Percentiles rank a stretch among this genome's conserved stretches.
These are phyloP conservation scores for Chymomyza costata DNA, from an alignment of 1,140 invertebrate species.

Conservation along the genomic window DNA sequence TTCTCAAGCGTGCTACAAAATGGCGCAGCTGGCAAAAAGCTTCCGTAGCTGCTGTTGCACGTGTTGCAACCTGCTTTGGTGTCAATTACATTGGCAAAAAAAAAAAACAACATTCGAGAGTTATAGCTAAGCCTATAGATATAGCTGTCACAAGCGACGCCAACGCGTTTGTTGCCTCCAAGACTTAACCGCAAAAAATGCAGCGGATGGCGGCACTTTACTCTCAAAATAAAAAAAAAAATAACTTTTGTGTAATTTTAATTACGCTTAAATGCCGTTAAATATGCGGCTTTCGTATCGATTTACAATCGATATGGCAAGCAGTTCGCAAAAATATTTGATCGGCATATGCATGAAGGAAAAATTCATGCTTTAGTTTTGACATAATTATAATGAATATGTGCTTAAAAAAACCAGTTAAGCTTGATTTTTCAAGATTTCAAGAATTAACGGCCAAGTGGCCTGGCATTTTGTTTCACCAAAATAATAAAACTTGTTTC, in stretches of 20 bases:
- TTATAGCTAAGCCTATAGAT: too few species aligned
- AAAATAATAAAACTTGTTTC: constrained; percentile 36
- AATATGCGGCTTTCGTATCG: background rate
- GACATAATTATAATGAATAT: constrained; percentile 39
- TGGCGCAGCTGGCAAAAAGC: constrained; percentile 7
- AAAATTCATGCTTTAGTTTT: constrained; percentile 24
- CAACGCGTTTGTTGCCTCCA: too few species aligned
- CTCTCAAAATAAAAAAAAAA: too few species aligned
- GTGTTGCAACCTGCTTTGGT: constrained; percentile 39
- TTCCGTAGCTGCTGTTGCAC: constrained; percentile 30
- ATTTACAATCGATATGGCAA: constrained; percentile 27
- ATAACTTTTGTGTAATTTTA: constrained; percentile 9
- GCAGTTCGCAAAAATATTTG: constrained; percentile 5
- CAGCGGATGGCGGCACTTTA: background rate
- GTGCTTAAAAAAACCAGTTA: constrained; percentile 43
- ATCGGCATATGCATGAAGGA: constrained; percentile 4
- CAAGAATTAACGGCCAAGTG: constrained; percentile 43
- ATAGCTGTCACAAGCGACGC: too few species aligned
- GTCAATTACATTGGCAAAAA: constrained; percentile 23
- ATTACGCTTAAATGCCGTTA: background rate
- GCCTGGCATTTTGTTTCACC: background rate
- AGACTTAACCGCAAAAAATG: too few species aligned
- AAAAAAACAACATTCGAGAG: background rate
- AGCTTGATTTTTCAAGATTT: constrained; percentile 41
- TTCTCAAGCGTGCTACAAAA: constrained; percentile 30